A percentile compares a stretch with the other conserved stretches of the same genome.
These are phyloP conservation scores for Aphrophora alni DNA, from an alignment of 2,888 invertebrate genomes.

Conservation along the genomic window DNA sequence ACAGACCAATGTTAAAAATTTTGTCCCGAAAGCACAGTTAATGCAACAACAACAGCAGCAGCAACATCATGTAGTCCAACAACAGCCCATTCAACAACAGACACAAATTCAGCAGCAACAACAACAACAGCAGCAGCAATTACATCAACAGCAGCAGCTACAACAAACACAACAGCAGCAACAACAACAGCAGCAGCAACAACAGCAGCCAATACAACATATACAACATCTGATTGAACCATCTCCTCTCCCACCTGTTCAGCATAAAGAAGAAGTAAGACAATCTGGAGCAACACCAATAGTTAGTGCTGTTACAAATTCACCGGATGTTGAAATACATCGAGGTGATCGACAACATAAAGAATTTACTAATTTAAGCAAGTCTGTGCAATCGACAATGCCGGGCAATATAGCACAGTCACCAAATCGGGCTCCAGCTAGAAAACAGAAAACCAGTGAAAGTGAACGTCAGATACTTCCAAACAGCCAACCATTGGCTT, in stretches of 20 bases:
- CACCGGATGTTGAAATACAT: constrained; percentile 31
- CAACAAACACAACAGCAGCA: not conserved
- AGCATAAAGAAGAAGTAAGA: not conserved
- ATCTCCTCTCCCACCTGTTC: constrained; percentile 3
- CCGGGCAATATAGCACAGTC: not conserved
- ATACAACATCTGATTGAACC: not conserved
- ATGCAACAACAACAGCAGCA: not conserved
- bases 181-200: not conserved
- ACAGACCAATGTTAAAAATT: constrained; percentile 20
- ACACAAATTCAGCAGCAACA: not conserved
- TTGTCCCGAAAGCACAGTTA: constrained; percentile 7
- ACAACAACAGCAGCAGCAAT: not conserved
- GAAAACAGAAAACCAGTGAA: not conserved
- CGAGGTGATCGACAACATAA: not conserved
- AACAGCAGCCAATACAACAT: not conserved
- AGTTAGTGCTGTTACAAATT: constrained; percentile 29
- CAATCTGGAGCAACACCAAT: not conserved
- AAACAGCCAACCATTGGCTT: not conserved
- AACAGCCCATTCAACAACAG: not conserved
- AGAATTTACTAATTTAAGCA: not conserved
- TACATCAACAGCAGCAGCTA: too few species aligned
- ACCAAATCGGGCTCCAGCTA: not conserved
- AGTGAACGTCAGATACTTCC: not conserved
- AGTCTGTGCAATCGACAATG: not conserved
- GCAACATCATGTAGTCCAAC: too few species aligned